phyloP scores from a whole-genome alignment of 2,888 invertebrate species.

The Phaedon cochleariae region DNA sequence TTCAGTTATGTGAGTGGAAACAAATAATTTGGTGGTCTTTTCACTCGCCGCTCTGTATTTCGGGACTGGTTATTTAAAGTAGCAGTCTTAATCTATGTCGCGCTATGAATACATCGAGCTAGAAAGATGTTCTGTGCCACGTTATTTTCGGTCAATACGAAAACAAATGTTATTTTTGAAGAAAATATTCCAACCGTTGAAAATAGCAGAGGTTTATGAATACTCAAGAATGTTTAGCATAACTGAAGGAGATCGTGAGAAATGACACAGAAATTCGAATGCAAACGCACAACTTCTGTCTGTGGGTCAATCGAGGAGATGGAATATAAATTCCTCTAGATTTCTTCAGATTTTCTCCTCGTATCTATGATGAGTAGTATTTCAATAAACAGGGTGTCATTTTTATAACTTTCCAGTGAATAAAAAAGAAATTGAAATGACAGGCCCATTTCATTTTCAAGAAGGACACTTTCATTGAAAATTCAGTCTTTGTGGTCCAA shows the following conservation, averaged over 20 bases:
- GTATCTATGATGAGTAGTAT: no score
- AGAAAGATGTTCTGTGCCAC: constrained; percentile 21
- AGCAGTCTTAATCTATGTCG: constrained; percentile 35
- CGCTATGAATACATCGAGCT: constrained; percentile 36
- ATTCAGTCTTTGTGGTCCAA: no score
- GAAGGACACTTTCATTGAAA: no score
- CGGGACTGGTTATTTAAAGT: constrained; percentile 37
- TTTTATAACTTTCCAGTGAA: no score
- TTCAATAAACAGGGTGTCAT: no score
- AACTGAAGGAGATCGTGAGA: neutral
- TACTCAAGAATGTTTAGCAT: neutral
- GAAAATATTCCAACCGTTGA: constrained; percentile 23
- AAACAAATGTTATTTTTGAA: constrained; percentile 40
- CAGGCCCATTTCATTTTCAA: no score
- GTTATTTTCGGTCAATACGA: constrained; percentile 36
- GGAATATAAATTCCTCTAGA: no score
- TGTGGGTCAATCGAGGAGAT: no score
- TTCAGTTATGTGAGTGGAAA: constrained; percentile 42
- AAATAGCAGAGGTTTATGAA: neutral
- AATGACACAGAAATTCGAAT: no score
- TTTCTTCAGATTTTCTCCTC: no score
- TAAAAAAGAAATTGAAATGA: no score
- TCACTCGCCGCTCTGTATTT: constrained; percentile 40
- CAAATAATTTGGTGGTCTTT: constrained; percentile 41
- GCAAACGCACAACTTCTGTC: neutral